These are phyloP conservation scores for Agonum fuliginosum DNA, from an alignment of 2,888 invertebrate species.

Conservation along the genomic window DNA sequence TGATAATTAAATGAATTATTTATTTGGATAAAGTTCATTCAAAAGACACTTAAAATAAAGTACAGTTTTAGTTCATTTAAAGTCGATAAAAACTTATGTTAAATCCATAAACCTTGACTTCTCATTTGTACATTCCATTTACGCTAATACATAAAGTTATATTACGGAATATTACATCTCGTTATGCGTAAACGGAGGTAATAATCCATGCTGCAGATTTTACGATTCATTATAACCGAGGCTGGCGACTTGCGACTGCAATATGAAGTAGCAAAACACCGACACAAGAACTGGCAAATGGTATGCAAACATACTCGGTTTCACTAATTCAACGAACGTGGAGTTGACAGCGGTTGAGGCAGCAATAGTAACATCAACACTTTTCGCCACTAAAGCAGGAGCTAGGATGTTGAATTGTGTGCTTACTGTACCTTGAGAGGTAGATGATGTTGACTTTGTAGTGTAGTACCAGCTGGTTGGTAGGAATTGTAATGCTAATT, in stretches of 20 bases:
- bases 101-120: slow-evolving; percentile 8
- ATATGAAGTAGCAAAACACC: not conserved
- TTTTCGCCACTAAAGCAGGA: slow-evolving; percentile 6
- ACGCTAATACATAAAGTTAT: slow-evolving; percentile 40
- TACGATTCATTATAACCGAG: slow-evolving; percentile 33
- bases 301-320: slow-evolving; percentile 44
- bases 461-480: no score
- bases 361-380: slow-evolving; percentile 36
- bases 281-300: slow-evolving; percentile 34
- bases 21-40: no score
- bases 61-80: no score
- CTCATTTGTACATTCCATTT: slow-evolving; percentile 23
- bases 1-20: no score
- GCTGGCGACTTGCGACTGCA: no score
- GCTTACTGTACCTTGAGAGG: slow-evolving; percentile 1
- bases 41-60: no score
- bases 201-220: slow-evolving; percentile 12
- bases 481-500: no score
- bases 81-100: no score
- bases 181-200: slow-evolving; percentile 16
- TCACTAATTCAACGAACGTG: slow-evolving; percentile 37
- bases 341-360: slow-evolving; percentile 1
- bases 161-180: slow-evolving; percentile 36
- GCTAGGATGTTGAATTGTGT: not conserved
- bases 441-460: no score